Evolutionary conservation across 2,888 invertebrate genomes (phyloP), one percentile per base, ranked within the genome.

Genomic region (Lasioglossum marginatum): DNA sequence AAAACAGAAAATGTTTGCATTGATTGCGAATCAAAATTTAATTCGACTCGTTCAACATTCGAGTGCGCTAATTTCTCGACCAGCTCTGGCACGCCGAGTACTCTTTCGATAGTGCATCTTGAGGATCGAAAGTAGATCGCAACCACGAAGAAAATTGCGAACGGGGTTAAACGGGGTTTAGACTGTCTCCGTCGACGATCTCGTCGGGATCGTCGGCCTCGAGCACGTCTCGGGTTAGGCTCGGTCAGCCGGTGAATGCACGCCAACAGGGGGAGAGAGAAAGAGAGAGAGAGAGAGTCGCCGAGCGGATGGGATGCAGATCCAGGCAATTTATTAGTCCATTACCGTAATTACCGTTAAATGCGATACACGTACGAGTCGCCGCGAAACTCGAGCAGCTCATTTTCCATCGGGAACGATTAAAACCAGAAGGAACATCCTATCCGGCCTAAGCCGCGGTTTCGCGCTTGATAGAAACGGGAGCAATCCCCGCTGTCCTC

Each of bases 271-370:
- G 5, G 27, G 27, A 40, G 74, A 37, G 27, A 12, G 14, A 27
- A 4, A 12, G 60, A 16, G 57, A 45, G 31, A 8, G 31, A 37
- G 16, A 48, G 37, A 37, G 57, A 37, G 52, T 43, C 4, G 27
- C 19, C 27, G 14, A 57, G n/a, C 5, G 5, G 43, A 52, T 60
- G 60, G 52, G n/a, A 45, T 31, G 57, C 63, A 40, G 63, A 74
- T 79, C 73, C 60, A 12, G 52, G 48, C 79, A 83, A 85, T 85
- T 89, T 89, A 89, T 89, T 89, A 81, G 68, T 63, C 83, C 77
- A 87, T 89, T 84, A 87, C 75, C 81, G 72, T 82, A 79, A 89
- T 89, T 85, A 89, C 82, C 82, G 80, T 89, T 89, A 85, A 89
- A 83, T 52, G 71, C 71, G 60, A 48, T 83, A 70, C 80, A 76